Base-by-base conservation (phyloP, 2,888 invertebrate genomes). In the Andrena flavipes region DNA sequence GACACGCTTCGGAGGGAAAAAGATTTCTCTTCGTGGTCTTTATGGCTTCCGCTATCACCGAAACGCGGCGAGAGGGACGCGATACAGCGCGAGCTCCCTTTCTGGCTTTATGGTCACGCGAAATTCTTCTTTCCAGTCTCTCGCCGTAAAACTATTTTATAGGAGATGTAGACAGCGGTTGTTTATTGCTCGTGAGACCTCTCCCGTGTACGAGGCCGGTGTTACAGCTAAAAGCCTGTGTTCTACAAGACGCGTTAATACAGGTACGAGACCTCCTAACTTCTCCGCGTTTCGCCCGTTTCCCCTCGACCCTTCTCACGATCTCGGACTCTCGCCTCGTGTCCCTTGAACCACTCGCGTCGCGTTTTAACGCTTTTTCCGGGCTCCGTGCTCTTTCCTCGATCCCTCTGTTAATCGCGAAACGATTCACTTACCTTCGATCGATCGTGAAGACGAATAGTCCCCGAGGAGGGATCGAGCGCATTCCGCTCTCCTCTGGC, bases 121-220 rank as follows among this genome's bases (percentile, higher is more conserved):
- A 93, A 93, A 93, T 93, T 93, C 93, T 92, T 89, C 70, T 78
- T 72, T 26, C 62, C 86, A 80, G 90, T 88, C 80, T 89, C 80
- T 49, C 88, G 90, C 90, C 90, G 91, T 93, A 93, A 93, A 93
- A 92, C 93, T 93, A 93, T 93, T 93, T 93, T 93, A 93, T 92
- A 92, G 91, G 90, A 92, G 90, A 92, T 89, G 91, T 91, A 89
- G 91, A 90, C 91, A 88, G 88, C 82, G 86, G 87, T 89, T 87
- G 90, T 90, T 90, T 91, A 90, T 86, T 87, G 87, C 87, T 84
- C 82, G 76, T 80, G 60, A 76, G 82, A 88, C 88, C 80, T 77
- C 75, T 81, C 84, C 84, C 87, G 73, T 84, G 88, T 90, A 91
- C 90, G 90, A 89, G 89, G 85, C 87, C 89, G 89, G 92, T 16